Evolutionary conservation across 2,888 invertebrate genomes (phyloP).

Genomic region (Leucophenga montana): DNA sequence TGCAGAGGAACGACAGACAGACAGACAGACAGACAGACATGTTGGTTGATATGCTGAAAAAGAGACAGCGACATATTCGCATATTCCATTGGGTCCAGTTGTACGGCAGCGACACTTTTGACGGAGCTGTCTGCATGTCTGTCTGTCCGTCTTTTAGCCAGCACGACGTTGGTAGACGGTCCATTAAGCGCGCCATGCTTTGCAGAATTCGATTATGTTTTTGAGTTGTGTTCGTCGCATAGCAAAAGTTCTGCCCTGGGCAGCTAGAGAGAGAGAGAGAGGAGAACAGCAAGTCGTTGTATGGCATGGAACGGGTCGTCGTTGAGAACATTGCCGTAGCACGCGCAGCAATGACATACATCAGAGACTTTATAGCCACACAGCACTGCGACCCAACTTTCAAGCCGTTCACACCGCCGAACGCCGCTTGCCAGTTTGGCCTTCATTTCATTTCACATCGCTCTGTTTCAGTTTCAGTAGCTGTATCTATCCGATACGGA

Average conservation of each 20-base stretch:
- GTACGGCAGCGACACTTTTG: constrained; percentile 12
- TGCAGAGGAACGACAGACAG: background rate
- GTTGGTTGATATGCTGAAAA: background rate
- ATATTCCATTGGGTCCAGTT: constrained; percentile 67
- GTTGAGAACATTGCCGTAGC: background rate
- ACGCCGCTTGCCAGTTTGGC: background rate
- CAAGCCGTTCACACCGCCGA: background rate
- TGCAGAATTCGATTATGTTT: constrained; percentile 26
- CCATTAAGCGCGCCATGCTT: constrained; percentile 23
- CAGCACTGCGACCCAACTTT: constrained; percentile 8
- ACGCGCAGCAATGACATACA: constrained; percentile 23
- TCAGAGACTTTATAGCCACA: constrained; percentile 23
- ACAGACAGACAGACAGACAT: background rate
- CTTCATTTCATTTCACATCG: constrained; percentile 9
- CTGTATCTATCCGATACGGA: constrained; percentile 7
- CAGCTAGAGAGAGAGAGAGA: too few species aligned
- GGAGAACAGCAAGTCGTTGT: too few species aligned
- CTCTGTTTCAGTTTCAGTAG: constrained; percentile 10
- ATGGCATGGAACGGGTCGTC: background rate
- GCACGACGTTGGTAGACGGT: constrained; percentile 2
- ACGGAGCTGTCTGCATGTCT: constrained; percentile 2
- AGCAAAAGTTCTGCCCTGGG: background rate
- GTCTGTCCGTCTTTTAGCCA: background rate
- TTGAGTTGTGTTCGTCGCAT: constrained; percentile 12
- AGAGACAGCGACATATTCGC: constrained; percentile 43